A percentile compares a stretch with the other conserved stretches of the same genome.
Evolutionary conservation across 53 echinoderm and acorn worm species (phyloP).

Genomic region (Holothuria scabra): DNA sequence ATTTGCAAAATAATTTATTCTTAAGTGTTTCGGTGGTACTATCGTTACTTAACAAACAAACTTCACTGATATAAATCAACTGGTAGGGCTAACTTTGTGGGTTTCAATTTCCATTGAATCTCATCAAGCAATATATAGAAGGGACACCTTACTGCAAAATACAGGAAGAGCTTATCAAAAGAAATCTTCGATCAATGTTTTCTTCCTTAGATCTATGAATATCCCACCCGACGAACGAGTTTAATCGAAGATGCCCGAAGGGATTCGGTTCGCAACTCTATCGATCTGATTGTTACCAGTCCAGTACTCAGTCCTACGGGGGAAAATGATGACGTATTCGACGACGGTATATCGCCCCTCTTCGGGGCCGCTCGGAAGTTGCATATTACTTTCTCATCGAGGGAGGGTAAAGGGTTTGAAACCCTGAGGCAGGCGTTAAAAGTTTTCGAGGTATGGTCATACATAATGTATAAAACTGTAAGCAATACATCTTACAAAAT

Average conservation of each 20-base stretch:
- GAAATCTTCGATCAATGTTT: too few relatives aligned
- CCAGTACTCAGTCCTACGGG: conserved; percentile 74
- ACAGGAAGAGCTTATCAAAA: too few relatives aligned
- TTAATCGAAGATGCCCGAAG: conserved; percentile 94
- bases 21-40: too few relatives aligned
- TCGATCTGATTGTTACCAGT: conserved; percentile 72
- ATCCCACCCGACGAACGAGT: conserved; percentile 88
- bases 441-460: conserved; percentile 76
- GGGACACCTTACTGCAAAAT: too few relatives aligned
- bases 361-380: conserved; percentile 64
- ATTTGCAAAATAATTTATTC: too few relatives aligned
- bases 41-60: too few relatives aligned
- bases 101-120: too few relatives aligned
- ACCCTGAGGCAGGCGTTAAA: conserved; percentile 82
- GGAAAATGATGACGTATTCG: conserved; percentile 95
- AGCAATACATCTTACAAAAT: not conserved
- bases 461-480: too few relatives aligned
- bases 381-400: conserved; percentile 81
- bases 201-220: conserved; percentile 68
- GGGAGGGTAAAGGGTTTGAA: conserved; percentile 61
- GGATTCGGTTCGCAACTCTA: conserved; percentile 83
- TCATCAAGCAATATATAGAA: too few relatives aligned
- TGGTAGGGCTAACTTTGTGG: too few relatives aligned
- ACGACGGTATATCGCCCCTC: conserved; percentile 55
- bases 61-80: too few relatives aligned